These are phyloP conservation scores for Syngnathus scovelli DNA, from an alignment of 2,113 vertebrate species.

Conservation along the genomic window DNA sequence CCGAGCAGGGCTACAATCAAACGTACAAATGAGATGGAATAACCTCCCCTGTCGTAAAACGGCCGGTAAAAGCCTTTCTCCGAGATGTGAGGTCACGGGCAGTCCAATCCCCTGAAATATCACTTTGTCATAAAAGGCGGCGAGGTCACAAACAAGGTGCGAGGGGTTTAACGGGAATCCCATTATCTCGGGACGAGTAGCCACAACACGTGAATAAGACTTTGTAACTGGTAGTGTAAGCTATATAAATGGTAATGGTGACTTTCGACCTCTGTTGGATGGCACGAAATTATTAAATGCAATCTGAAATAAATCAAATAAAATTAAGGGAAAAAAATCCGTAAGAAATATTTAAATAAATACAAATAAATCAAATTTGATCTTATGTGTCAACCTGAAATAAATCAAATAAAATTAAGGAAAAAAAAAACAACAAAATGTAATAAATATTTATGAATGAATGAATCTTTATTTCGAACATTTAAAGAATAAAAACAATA, in stretches of 20 bases:
- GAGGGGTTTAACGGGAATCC: slow-evolving; percentile 47
- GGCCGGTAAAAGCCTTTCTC: slow-evolving; percentile 24
- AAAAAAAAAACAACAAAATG: no score
- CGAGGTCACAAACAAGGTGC: slow-evolving; percentile 36
- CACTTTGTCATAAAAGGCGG: slow-evolving; percentile 30
- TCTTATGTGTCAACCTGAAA: background rate
- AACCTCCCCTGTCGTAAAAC: slow-evolving; percentile 32
- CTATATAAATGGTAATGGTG: slow-evolving; percentile 58
- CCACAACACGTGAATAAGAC: slow-evolving; percentile 18
- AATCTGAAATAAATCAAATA: background rate
- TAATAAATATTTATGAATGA: no score
- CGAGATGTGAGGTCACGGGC: slow-evolving; percentile 4
- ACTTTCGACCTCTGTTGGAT: slow-evolving; percentile 1
- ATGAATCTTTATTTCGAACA: no score
- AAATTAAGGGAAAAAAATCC: no score
- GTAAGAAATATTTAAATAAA: no score
- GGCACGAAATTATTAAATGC: background rate
- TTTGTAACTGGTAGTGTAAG: slow-evolving; percentile 21
- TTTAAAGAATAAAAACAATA: no score
- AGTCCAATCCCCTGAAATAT: slow-evolving; percentile 40
- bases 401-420: background rate
- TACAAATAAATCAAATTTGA: no score
- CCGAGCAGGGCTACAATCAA: slow-evolving; percentile 19
- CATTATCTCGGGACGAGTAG: slow-evolving; percentile 24
- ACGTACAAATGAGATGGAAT: slow-evolving; percentile 43